These are phyloP conservation scores for Petrocephalus zakoni DNA, from an alignment of 2,113 vertebrate genomes.

Conservation along the genomic window DNA sequence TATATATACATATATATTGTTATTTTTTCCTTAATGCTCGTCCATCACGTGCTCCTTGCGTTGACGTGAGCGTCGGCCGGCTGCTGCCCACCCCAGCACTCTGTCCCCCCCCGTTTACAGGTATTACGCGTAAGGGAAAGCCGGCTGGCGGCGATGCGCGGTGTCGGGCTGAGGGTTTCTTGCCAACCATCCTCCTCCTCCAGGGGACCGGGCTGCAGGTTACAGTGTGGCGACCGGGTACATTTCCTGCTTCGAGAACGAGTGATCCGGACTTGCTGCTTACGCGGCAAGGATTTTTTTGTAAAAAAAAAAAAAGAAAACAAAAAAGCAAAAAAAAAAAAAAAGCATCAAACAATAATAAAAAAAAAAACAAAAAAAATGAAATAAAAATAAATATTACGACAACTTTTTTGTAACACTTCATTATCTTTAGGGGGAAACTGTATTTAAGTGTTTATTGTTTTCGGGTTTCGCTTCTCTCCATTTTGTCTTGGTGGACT, in stretches of 20 bases:
- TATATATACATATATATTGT: neutral
- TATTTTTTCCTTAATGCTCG: conserved; percentile 42
- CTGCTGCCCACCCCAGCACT: too few species aligned
- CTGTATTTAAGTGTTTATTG: conserved; percentile 81
- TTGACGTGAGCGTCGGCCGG: conserved; percentile 68
- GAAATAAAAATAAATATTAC: conserved; percentile 60
- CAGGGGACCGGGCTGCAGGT: conserved; percentile 60
- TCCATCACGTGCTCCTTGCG: conserved; percentile 68
- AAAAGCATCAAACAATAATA: conserved; percentile 70
- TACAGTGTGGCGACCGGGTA: conserved; percentile 85
- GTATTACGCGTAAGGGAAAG: conserved; percentile 89
- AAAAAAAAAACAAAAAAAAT: conserved; percentile 73
- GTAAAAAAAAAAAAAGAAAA: conserved; percentile 70
- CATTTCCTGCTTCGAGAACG: conserved; percentile 76
- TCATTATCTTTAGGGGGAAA: conserved; percentile 84
- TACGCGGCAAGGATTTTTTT: conserved; percentile 77
- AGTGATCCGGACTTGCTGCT: conserved; percentile 72
- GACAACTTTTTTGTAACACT: conserved; percentile 63
- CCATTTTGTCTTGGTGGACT: conserved; percentile 76
- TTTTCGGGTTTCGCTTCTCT: conserved; percentile 41
- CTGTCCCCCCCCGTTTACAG: conserved; percentile 93
- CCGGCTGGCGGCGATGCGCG: conserved; percentile 69
- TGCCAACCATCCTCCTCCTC: conserved; percentile 82
- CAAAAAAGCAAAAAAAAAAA: conserved; percentile 71
- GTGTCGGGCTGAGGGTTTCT: conserved; percentile 65